A percentile compares a stretch with the other conserved stretches of the same genome.
Conservation (phyloP, 1,140 invertebrate genomes). For the Caenorhabditis inopinata region DNA sequence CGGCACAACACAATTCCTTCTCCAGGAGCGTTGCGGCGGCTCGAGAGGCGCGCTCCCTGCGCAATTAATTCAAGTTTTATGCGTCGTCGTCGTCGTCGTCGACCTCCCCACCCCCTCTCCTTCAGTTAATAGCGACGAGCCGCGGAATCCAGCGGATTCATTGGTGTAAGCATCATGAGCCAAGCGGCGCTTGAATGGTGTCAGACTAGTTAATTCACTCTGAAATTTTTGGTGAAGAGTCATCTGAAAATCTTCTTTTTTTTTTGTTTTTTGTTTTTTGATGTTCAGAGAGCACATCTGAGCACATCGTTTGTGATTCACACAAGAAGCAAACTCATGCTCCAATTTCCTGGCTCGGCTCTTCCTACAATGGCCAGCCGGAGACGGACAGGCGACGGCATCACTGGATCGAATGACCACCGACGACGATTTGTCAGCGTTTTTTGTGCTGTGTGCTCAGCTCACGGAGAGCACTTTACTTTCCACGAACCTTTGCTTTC, state of each 20-base stretch:
- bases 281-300: too few species aligned
- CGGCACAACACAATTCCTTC: background rate
- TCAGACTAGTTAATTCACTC: too few species aligned
- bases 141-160: background rate
- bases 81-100: background rate
- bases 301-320: too few species aligned
- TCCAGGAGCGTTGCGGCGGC: background rate
- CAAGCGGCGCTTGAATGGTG: too few species aligned
- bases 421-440: background rate
- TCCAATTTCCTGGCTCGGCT: too few species aligned
- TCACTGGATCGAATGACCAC: background rate
- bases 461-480: background rate
- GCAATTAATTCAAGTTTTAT: slow-evolving; percentile 30
- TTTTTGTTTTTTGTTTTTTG: too few species aligned
- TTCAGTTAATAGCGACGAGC: background rate
- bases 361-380: too few species aligned
- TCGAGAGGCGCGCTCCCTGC: background rate
- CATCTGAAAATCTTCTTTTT: too few species aligned
- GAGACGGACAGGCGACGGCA: too few species aligned
- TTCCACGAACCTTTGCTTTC: background rate
- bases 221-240: too few species aligned
- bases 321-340: too few species aligned
- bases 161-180: background rate
- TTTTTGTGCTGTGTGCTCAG: background rate
- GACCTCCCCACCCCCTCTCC: too few species aligned